phyloP scores from a whole-genome alignment of 1,140 invertebrate genomes.

The Cydia splendana region DNA sequence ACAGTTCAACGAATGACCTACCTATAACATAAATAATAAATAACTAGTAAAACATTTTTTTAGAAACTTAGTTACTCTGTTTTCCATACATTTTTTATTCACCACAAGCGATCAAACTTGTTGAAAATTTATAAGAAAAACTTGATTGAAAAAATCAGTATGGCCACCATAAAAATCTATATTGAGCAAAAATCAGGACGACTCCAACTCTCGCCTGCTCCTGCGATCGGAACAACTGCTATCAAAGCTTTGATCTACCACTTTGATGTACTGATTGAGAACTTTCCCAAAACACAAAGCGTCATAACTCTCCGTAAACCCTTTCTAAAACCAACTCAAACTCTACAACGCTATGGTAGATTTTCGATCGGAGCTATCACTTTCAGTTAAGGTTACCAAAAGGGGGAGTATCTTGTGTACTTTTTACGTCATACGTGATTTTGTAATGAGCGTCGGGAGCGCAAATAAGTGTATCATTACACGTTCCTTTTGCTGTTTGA shows the following conservation, averaged over 20 bases:
- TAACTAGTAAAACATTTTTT: too few species aligned
- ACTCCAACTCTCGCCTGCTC: neutral
- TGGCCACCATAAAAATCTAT: neutral
- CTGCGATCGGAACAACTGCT: neutral
- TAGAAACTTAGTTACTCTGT: too few species aligned
- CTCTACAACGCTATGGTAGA: neutral
- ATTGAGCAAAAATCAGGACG: neutral
- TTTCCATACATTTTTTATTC: too few species aligned
- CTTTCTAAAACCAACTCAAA: neutral
- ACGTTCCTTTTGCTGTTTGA: constrained; percentile 8
- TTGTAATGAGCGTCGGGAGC: constrained; percentile 25
- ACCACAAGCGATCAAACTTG: too few species aligned
- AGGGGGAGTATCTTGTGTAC: constrained; percentile 8
- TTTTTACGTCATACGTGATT: constrained; percentile 29
- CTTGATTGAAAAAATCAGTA: too few species aligned
- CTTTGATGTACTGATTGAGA: constrained; percentile 32
- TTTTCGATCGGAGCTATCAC: too few species aligned
- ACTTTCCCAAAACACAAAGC: neutral
- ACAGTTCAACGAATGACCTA: too few species aligned
- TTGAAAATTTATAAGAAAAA: too few species aligned
- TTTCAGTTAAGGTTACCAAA: constrained; percentile 9
- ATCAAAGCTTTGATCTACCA: constrained; percentile 28
- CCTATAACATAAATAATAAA: too few species aligned
- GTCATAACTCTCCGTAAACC: neutral
- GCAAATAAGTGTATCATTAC: constrained; percentile 32